Conservation (phyloP, 2,797 vertebrate species). For the Sphenopsis melanotis region DNA sequence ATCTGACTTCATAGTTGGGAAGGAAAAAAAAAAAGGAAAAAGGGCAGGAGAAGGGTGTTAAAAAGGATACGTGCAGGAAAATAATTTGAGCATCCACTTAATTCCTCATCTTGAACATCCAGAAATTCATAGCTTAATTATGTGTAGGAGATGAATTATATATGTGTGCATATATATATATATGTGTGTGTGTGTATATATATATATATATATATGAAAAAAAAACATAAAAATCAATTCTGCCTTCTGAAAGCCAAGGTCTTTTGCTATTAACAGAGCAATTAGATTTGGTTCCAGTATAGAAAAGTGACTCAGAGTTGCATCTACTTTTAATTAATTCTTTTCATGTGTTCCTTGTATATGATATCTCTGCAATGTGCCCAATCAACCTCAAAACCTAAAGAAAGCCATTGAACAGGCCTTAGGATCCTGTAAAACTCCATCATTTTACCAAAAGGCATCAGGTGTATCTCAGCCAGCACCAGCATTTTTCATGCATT, state of each 20-base stretch:
- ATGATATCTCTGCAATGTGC: conserved; percentile 2
- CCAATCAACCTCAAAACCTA: conserved; percentile 36
- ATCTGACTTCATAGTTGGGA: conserved; percentile 40
- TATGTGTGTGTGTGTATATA: not conserved
- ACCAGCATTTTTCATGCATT: conserved; percentile 9
- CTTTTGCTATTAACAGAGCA: conserved; percentile 52
- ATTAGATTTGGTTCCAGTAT: conserved; percentile 50
- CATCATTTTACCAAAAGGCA: not conserved
- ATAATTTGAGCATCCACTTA: conserved; percentile 1
- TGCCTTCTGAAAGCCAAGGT: conserved; percentile 46
- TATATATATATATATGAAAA: not conserved
- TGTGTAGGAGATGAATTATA: conserved; percentile 35
- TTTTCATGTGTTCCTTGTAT: conserved; percentile 37
- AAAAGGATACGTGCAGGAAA: not conserved
- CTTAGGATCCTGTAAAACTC: not conserved
- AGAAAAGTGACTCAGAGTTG: conserved; percentile 30
- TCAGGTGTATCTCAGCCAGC: conserved; percentile 13
- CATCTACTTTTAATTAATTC: conserved; percentile 52
- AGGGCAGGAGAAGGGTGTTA: not conserved
- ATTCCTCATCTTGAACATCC: conserved; percentile 34
- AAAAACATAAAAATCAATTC: not conserved
- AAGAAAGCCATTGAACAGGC: conserved; percentile 10
- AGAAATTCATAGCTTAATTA: conserved; percentile 56
- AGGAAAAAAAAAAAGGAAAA: not conserved
- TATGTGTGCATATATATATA: not conserved